Evolutionary conservation across 2,797 vertebrate species (phyloP).

Genomic region (Galaxias olidus): DNA sequence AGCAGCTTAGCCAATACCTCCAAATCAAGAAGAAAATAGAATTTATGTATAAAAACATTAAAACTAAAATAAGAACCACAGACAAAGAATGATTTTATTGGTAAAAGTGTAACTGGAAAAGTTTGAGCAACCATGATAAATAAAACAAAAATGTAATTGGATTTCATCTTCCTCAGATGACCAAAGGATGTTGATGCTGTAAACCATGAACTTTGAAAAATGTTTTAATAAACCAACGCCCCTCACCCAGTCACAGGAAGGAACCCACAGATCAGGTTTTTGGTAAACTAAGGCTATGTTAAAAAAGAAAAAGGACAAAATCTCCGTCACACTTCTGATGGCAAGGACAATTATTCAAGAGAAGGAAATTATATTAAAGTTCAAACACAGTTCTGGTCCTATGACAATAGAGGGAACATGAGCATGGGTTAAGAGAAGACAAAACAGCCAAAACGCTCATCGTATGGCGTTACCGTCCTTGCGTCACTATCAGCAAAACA

Average conservation of each 20-base stretch:
- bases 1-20: conserved; percentile 85
- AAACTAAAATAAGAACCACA: conserved; percentile 58
- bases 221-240: conserved; percentile 74
- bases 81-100: conserved; percentile 35
- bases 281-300: too few relatives aligned
- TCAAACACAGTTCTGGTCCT: too few relatives aligned
- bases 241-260: background rate
- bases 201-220: conserved; percentile 89
- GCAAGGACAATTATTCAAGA: too few relatives aligned
- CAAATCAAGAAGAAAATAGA: conserved; percentile 78
- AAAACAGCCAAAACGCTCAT: too few relatives aligned
- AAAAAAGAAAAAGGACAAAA: too few relatives aligned
- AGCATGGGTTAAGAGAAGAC: too few relatives aligned
- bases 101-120: conserved; percentile 62
- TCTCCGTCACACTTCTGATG: too few relatives aligned
- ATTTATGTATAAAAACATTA: conserved; percentile 62
- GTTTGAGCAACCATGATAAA: conserved; percentile 42
- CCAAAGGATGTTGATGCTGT: conserved; percentile 45
- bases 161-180: conserved; percentile 21
- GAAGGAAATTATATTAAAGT: too few relatives aligned
- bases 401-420: too few relatives aligned
- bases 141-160: conserved; percentile 48
- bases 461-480: too few relatives aligned
- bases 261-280: background rate
- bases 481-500: too few relatives aligned